phyloP scores from a whole-genome alignment of 2,797 vertebrate genomes.

The Coccyzus lansbergi region DNA sequence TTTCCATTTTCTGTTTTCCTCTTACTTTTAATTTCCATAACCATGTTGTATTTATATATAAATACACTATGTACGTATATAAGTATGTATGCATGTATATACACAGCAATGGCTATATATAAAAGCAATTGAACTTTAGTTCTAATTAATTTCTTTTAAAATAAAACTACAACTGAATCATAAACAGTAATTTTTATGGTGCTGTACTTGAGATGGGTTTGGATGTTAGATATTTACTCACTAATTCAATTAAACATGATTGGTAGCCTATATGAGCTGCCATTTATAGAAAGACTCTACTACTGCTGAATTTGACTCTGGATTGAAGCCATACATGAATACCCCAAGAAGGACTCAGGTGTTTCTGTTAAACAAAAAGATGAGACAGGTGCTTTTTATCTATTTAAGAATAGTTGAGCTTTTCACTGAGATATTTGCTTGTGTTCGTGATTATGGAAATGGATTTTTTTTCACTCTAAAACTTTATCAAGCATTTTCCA shows the following conservation, averaged over 20 bases:
- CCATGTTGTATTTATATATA: not conserved
- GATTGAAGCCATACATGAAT: not conserved
- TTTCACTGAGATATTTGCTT: not conserved
- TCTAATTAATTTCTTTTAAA: not conserved
- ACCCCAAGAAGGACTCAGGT: not conserved
- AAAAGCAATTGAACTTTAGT: not conserved
- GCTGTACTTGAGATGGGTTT: not conserved
- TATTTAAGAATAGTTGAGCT: fast-evolving
- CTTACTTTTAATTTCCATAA: not conserved
- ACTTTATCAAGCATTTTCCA: no score
- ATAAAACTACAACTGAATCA: not conserved
- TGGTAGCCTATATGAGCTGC: not conserved
- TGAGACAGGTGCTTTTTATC: not conserved
- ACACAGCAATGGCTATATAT: not conserved
- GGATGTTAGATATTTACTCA: not conserved
- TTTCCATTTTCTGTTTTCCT: not conserved
- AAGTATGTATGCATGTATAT: not conserved
- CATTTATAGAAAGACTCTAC: not conserved
- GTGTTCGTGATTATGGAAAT: not conserved
- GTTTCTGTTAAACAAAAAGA: not conserved
- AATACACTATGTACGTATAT: not conserved
- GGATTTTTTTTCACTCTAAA: not conserved
- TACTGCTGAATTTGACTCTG: not conserved
- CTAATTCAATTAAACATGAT: not conserved
- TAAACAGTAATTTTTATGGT: not conserved